phyloP scores from a whole-genome alignment of 2,888 invertebrate species.

The Ligdia adustata region DNA sequence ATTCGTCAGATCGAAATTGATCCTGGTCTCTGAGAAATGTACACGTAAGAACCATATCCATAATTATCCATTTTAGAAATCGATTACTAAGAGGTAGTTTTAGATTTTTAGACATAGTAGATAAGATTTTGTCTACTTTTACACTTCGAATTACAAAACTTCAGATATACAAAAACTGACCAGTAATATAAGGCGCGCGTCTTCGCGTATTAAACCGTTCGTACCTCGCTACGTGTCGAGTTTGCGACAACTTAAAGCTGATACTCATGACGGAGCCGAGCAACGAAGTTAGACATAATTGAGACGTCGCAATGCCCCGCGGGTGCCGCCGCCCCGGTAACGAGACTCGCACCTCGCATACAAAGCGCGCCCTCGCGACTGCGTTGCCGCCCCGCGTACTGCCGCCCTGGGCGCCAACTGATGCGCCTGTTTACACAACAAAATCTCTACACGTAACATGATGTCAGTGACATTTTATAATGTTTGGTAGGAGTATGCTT shows the following conservation, averaged over 20 bases:
- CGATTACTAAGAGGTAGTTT: no score
- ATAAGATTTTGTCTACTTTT: no score
- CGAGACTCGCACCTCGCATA: slow-evolving; percentile 69
- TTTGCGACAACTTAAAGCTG: slow-evolving; percentile 53
- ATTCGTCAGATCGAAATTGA: no score
- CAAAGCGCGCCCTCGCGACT: slow-evolving; percentile 42
- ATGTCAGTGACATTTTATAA: slow-evolving; percentile 19
- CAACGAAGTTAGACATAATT: slow-evolving; percentile 77
- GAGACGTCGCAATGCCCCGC: slow-evolving; percentile 66
- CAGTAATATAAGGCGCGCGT: no score
- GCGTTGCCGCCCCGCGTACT: slow-evolving; percentile 19
- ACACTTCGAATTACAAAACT: no score
- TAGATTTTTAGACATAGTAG: no score
- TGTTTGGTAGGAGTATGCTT: not conserved
- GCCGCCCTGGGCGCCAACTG: slow-evolving; percentile 31
- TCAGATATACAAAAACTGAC: no score
- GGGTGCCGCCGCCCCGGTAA: slow-evolving; percentile 59
- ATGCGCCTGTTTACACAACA: slow-evolving; percentile 50
- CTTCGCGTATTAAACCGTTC: no score
- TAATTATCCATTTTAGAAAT: no score
- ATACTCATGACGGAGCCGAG: slow-evolving; percentile 60
- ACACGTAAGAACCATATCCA: no score
- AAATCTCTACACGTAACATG: slow-evolving; percentile 11
- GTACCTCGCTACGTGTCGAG: slow-evolving; percentile 28
- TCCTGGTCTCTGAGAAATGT: no score